Base-by-base conservation (phyloP, 2,113 vertebrate species). In the Ceyx cyanopectus region DNA sequence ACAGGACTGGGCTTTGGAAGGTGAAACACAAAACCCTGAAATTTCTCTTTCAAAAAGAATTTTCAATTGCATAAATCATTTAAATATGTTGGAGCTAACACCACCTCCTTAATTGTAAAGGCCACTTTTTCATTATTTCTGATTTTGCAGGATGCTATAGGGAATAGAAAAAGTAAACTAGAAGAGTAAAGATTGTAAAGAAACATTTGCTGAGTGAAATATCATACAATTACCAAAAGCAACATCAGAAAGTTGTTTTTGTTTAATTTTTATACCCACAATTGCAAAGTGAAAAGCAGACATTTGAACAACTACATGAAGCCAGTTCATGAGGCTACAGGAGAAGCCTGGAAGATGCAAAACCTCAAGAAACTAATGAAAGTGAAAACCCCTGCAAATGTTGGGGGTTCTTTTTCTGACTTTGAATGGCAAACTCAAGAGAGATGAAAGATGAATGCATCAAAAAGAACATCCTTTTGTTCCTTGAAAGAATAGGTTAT, bases 401-500 rank as follows among this genome's bases (percentile, higher is more conserved):
- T 41, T 37, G 37, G 37, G 37, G 34, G 37, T 9, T 37, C 10
- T 37, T 77, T 87, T 86, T 78, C 75, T 87, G 84, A 75, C 53
- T 90, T 43, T 51, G 76, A 89, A 89, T 87, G 72, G 41, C 82
- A 95, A 89, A 85, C 66, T 78, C 58, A 37, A 79, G 82, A 91
- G 81, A 95, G 56, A 90, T 92, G 87, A 90, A 94, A 92, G 90
- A 92, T 89, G 66, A 89, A 93, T 93, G 84, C 54, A 90, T 84
- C 65, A 85, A 95, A 94, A 94, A 72, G 56, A 89, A 61, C 61
- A 88, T 70, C 54, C 81, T 91, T 95, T 95, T 94, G 87, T 95
- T 94, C 89, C 75, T 92, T 87, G 69, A 78, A 94, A 94, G 51
- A 96, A 95, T 92, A 91, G 56, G 16, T 94, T 86, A 96, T 93